phyloP scores from a whole-genome alignment of 2,113 vertebrate genomes.

The Salvelinus namaycush region DNA sequence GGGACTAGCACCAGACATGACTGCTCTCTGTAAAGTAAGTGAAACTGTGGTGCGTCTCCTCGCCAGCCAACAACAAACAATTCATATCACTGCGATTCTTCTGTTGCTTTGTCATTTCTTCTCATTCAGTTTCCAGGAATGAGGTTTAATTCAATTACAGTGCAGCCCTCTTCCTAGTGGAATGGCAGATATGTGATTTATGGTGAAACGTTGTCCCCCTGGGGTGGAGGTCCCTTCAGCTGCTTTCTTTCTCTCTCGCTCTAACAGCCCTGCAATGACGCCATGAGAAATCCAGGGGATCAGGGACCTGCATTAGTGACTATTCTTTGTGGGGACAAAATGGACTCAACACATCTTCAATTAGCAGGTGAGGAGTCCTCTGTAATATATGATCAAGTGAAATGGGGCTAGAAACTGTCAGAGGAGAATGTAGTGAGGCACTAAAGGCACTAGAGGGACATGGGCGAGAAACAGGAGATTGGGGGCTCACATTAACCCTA shows the following conservation, averaged over 20 bases:
- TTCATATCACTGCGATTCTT: background rate
- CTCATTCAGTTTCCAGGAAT: conserved; percentile 25
- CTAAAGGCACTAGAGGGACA: background rate
- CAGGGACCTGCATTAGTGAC: too few species aligned
- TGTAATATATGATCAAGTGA: background rate
- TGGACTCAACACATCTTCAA: conserved; percentile 22
- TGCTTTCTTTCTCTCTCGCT: background rate
- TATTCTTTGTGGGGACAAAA: conserved; percentile 5
- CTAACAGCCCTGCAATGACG: too few species aligned
- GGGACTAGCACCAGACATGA: conserved; percentile 17
- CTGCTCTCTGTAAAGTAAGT: conserved; percentile 18
- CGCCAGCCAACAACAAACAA: too few species aligned
- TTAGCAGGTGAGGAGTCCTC: conserved; percentile 18
- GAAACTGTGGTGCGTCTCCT: background rate
- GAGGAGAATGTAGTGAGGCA: background rate
- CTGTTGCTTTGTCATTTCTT: conserved; percentile 6
- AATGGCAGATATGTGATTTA: conserved; percentile 40
- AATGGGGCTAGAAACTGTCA: background rate
- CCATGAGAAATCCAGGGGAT: too few species aligned
- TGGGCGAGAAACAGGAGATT: background rate
- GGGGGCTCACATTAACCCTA: conserved; percentile 25
- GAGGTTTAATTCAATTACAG: conserved; percentile 52
- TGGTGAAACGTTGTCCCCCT: conserved; percentile 21
- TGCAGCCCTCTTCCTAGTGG: conserved; percentile 33
- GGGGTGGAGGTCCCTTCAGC: too few species aligned